Evolutionary conservation across 2,797 vertebrate species (phyloP), one percentile per base, ranked within the genome.

Genomic region (Phalloptychus januarius): DNA sequence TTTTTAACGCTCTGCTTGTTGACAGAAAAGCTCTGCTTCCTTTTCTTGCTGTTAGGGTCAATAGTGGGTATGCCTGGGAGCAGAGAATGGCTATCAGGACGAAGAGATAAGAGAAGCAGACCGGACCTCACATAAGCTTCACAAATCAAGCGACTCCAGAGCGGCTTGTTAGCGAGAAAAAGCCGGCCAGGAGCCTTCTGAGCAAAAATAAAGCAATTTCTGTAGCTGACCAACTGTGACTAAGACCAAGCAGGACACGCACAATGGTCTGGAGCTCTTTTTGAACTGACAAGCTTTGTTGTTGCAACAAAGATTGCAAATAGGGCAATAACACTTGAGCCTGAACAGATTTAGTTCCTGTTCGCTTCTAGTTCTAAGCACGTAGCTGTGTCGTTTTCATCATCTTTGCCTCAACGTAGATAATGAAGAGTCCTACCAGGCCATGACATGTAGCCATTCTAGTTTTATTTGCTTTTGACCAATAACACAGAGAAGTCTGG

Each of bases 171-270:
- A 95, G 90, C 48, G 83, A 81, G 84, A 92, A 77, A 79, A 76
- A 48, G 75, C 79, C 83, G 79, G 79, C 76, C 77, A 77, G 50
- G 75, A n/a, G 73, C 90, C 85, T 86, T 92, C 83, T 87, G 88
- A 81, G 92, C 85, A 84, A 90, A 89, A 92, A 90, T 92, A 74
- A 91, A 90, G 92, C 92, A 90, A 94, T 95, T 94, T 94, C 88
- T 81, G 25, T 76, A 86, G 88, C 89, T 90, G 76, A 56, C 83
- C 81, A 48, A 92, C 90, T 88, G 87, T 94, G 93, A 95, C 94
- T 94, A 92, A 95, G 90, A 85, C 92, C 92, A 93, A 89, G 92
- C 85, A 87, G 86, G 81, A 77, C 78, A 61, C 88, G 82, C 84
- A 86, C 78, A 10, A 44, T 79, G 85, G 74, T 89, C 89, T 79